Percentiles rank a stretch among this genome's conserved stretches.
These are phyloP conservation scores for Gobiocypris rarus DNA, from an alignment of 2,113 vertebrate species.

Conservation along the genomic window DNA sequence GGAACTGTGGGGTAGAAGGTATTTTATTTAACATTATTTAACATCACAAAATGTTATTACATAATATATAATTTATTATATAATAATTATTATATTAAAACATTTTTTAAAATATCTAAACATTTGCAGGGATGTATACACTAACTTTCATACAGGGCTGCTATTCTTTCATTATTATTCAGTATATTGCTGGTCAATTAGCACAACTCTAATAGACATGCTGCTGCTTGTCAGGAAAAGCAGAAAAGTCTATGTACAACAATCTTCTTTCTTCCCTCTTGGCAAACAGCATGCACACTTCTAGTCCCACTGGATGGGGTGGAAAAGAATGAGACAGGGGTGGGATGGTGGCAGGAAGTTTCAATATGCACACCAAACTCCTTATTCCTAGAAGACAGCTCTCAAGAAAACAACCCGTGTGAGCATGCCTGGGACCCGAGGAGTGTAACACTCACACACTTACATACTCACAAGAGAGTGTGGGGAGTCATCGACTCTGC, in stretches of 20 bases:
- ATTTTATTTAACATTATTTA: too few species aligned
- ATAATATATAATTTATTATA: too few species aligned
- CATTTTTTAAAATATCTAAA: too few species aligned
- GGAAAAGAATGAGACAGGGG: constrained; percentile 8
- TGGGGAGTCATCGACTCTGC: constrained; percentile 67
- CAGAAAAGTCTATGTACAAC: neutral
- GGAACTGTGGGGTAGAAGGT: too few species aligned
- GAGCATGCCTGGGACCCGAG: constrained; percentile 36
- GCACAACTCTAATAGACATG: constrained; percentile 10
- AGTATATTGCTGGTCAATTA: constrained; percentile 7
- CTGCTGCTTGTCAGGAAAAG: neutral
- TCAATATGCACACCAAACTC: constrained; percentile 34
- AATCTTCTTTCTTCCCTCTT: neutral
- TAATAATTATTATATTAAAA: too few species aligned
- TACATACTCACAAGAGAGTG: constrained; percentile 61
- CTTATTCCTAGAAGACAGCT: constrained; percentile 47
- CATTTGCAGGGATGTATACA: neutral
- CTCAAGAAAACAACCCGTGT: constrained; percentile 43
- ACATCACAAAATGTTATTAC: too few species aligned
- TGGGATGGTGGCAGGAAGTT: constrained; percentile 19
- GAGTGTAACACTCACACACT: constrained; percentile 31
- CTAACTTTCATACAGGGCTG: neutral
- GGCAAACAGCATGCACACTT: constrained; percentile 17
- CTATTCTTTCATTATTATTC: neutral
- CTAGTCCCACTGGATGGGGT: constrained; percentile 8